phyloP scores from a whole-genome alignment of 2,113 vertebrate genomes.

The Fulica atra region DNA sequence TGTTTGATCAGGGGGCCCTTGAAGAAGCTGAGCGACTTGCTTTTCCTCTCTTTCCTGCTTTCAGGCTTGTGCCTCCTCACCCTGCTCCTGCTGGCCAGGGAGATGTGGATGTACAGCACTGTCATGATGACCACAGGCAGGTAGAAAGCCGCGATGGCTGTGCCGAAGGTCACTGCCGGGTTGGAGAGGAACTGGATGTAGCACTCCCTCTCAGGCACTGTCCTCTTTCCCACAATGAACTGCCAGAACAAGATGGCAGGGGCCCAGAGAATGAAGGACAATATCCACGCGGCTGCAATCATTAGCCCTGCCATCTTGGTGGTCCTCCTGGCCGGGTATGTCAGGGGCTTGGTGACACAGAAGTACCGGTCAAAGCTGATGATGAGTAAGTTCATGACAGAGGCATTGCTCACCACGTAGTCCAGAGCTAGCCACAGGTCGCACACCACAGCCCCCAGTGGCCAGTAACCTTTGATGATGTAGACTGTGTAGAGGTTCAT shows the following conservation, averaged over 20 bases:
- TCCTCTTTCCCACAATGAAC: conserved; percentile 94
- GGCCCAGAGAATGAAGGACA: conserved; percentile 98
- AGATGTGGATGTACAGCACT: conserved; percentile 95
- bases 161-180: conserved; percentile 93
- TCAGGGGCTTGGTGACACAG: conserved; percentile 97
- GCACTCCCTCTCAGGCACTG: conserved; percentile 88
- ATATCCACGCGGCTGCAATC: conserved; percentile 95
- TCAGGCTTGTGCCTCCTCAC: conserved; percentile 92
- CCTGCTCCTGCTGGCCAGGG: conserved; percentile 93
- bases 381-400: conserved; percentile 97
- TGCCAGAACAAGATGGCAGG: conserved; percentile 99
- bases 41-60: conserved; percentile 85
- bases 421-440: conserved; percentile 97
- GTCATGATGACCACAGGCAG: conserved; percentile 98
- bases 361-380: conserved; percentile 99
- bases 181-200: conserved; percentile 99
- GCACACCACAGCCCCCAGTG: conserved; percentile 92
- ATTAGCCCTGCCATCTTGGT: conserved; percentile 98
- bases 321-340: conserved; percentile 91
- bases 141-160: conserved; percentile 97
- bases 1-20: conserved; percentile 87
- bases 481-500: conserved; percentile 98
- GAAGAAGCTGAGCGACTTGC: conserved; percentile 84
- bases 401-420: conserved; percentile 96
- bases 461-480: conserved; percentile 97